A percentile compares a stretch with the other conserved stretches of the same genome.
These are phyloP conservation scores for Arbacia lixula DNA, from an alignment of 53 echinoderm and acorn worm genomes.

Conservation along the genomic window DNA sequence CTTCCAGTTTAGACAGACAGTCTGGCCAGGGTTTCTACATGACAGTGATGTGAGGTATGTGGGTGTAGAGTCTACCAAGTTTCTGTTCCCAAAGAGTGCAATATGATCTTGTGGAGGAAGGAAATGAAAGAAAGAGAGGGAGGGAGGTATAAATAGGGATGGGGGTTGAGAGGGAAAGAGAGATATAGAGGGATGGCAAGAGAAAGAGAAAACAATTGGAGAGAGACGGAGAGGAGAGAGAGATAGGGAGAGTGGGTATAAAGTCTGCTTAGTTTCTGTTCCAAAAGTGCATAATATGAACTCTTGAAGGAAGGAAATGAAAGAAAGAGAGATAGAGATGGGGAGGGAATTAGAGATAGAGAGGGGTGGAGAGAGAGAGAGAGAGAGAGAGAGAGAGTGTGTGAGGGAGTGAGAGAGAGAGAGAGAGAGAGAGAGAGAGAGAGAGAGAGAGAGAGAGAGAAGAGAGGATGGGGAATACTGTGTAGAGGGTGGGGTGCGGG, in stretches of 20 bases:
- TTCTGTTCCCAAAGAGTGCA: too few species aligned
- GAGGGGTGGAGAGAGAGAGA: neutral
- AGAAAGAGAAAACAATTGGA: neutral
- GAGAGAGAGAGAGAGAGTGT: neutral
- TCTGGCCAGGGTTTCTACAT: too few species aligned
- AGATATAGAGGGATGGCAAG: neutral
- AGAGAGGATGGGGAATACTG: neutral
- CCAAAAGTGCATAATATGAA: too few species aligned
- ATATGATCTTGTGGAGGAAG: neutral
- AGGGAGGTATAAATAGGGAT: neutral
- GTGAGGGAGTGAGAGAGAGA: neutral
- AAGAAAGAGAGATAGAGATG: neutral
- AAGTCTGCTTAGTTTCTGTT: too few species aligned
- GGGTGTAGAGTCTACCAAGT: too few species aligned
- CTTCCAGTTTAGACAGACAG: too few species aligned
- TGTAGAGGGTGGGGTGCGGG: too few species aligned
- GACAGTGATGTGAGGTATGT: too few species aligned
- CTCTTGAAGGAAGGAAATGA: too few species aligned
- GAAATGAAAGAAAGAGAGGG: neutral
- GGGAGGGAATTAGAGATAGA: neutral
- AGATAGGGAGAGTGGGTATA: neutral
- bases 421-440: neutral
- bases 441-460: slow-evolving; percentile 1
- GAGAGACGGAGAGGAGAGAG: neutral
- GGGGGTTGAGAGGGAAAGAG: neutral